Base-by-base conservation (phyloP, 2,113 vertebrate species). In the Scolopax mira region DNA sequence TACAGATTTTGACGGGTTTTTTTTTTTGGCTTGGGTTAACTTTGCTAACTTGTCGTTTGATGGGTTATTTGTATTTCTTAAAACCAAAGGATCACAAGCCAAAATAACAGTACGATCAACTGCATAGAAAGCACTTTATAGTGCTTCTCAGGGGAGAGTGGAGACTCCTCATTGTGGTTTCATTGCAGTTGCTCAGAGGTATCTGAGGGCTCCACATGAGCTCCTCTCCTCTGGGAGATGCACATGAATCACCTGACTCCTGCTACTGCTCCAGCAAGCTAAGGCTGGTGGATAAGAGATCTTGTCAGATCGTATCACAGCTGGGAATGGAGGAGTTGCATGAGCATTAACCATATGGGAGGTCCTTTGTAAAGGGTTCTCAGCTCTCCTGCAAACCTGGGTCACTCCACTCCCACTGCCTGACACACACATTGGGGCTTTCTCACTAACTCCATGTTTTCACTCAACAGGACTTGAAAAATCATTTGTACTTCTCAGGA, bases 1-100 rank as follows among this genome's bases (percentile, higher is more conserved):
- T 96, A 95, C 97, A 98, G 97, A 96, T 94, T 97, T 88, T 62
- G 4, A 71, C 58, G n/a, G n/a, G n/a, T 87, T 92, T 81, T 93
- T 89, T 79, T 91, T 93, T 71, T 82, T 85, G 84, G 87, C 75
- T 49, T 15, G 23, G 19, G 39, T 72, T 51, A 28, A 73, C 51
- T 42, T 37, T 23, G 18, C 82, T 88, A 28, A 91, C 94, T 96
- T 92, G 95, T 95, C 91, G 51, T 85, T 82, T 91, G 96, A 96
- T 81, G 97, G 93, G 95, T 46, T 91, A 90, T 97, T 96, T 94
- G 58, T 80, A 31, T 41, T 61, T 35, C 85, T n/a, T 51, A 58
- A 77, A 64, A 51, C 23, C 18, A n/a, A 66, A 48, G 44, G 33
- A 15, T 3, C 2, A 1, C 55, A 17, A 65, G 70, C 41, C 22